A percentile compares a stretch with the other conserved stretches of the same genome.
Conservation (phyloP, 2,113 vertebrate species). For the Syngnathus scovelli region DNA sequence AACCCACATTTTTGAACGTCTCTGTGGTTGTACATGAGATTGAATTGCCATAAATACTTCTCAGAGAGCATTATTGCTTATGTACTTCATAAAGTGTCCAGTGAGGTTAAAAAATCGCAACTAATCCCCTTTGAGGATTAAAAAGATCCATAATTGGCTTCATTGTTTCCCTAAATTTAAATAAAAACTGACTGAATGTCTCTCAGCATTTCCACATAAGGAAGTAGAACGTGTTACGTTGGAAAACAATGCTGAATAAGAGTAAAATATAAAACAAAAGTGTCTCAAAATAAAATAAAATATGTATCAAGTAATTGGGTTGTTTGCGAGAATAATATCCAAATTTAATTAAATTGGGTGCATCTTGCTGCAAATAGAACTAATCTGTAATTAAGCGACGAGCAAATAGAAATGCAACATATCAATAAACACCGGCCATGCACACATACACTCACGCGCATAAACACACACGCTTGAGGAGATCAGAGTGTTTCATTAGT, state of each 20-base stretch:
- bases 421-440: conserved; percentile 15
- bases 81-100: background rate
- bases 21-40: no score
- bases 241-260: no score
- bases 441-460: conserved; percentile 8
- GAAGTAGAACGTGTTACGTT: background rate
- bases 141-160: background rate
- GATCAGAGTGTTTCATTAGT: conserved; percentile 61
- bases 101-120: background rate
- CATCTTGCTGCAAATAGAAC: background rate
- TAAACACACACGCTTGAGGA: background rate
- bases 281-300: background rate
- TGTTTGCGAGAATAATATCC: background rate
- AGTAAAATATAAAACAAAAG: background rate
- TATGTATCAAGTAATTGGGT: background rate
- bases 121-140: background rate
- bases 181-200: background rate
- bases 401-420: conserved; percentile 20
- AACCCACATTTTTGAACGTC: background rate
- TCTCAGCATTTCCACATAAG: background rate
- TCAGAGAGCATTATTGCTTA: background rate
- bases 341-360: conserved; percentile 1
- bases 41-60: background rate
- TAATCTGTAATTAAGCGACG: conserved; percentile 35
- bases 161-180: background rate